Conservation (phyloP, 2,113 vertebrate genomes). For the Apaloderma vittatum region DNA sequence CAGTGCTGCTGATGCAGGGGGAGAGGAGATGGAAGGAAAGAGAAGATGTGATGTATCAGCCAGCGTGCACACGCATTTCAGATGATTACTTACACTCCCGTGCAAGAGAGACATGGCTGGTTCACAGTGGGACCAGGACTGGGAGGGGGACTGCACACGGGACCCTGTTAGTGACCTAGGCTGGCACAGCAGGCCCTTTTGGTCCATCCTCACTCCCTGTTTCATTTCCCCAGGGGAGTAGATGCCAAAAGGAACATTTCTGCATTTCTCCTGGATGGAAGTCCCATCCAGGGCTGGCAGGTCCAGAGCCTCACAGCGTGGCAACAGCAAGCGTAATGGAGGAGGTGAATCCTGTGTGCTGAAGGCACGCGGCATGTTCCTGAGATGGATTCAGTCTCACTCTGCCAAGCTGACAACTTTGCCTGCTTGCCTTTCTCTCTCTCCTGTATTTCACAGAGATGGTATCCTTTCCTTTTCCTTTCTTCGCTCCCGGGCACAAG, state of each 20-base stretch:
- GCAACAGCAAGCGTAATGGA: background rate
- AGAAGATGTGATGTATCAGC: constrained; percentile 7
- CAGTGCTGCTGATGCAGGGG: constrained; percentile 39
- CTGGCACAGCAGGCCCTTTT: fast-evolving
- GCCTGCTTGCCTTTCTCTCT: constrained; percentile 50
- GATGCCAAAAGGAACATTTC: constrained; percentile 12
- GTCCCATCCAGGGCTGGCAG: background rate
- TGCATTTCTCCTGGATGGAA: background rate
- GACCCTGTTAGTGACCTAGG: background rate
- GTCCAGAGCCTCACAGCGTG: background rate
- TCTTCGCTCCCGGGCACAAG: constrained; percentile 71
- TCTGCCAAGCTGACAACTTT: constrained; percentile 64
- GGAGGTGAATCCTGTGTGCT: background rate
- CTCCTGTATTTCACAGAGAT: constrained; percentile 61
- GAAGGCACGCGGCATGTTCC: background rate
- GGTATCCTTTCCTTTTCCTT: constrained; percentile 68
- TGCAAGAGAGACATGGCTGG: fast-evolving
- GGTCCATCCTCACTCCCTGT: background rate
- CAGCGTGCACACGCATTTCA: background rate
- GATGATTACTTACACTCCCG: constrained; percentile 2
- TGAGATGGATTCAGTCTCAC: constrained; percentile 46
- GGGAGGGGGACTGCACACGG: fast-evolving
- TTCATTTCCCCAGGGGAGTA: background rate
- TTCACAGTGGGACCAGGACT: background rate
- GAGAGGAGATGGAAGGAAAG: constrained; percentile 39